Evolutionary conservation across 1,140 invertebrate genomes (phyloP).

Genomic region (Brachionus asplanchnoidis): DNA sequence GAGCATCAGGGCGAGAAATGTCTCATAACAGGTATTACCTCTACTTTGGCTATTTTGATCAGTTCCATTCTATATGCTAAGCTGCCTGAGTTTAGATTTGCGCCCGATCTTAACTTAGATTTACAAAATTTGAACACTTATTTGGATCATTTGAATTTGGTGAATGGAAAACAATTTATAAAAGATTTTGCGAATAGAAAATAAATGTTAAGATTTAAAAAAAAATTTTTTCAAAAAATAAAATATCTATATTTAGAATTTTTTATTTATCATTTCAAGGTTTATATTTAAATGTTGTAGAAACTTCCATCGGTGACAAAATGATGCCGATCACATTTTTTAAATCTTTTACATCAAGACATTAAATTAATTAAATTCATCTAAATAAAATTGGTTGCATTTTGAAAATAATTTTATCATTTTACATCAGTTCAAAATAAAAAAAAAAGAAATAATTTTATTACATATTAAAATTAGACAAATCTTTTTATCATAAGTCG

Average conservation of each 20-base stretch:
- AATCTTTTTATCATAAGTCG: no score
- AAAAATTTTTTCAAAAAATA: background rate
- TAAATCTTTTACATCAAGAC: background rate
- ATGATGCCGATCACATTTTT: background rate
- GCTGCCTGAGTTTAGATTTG: background rate
- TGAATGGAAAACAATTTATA: background rate
- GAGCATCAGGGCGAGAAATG: background rate
- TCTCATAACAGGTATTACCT: conserved; percentile 40
- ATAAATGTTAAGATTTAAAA: background rate
- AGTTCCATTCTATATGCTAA: background rate
- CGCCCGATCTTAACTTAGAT: background rate
- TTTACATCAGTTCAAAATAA: no score
- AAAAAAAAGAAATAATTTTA: no score
- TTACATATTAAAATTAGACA: no score
- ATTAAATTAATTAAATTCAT: background rate
- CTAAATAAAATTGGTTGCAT: no score
- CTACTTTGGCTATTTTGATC: conserved; percentile 9
- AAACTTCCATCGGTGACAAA: background rate
- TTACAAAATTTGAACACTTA: background rate
- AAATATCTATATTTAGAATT: no score
- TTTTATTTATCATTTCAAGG: no score
- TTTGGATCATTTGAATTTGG: conserved; percentile 10
- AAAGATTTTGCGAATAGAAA: background rate
- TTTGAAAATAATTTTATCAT: no score
- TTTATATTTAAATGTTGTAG: no score